A percentile compares a stretch with the other conserved stretches of the same genome.
Evolutionary conservation across 2,113 vertebrate species (phyloP).

Genomic region (Mastomys natalensis): DNA sequence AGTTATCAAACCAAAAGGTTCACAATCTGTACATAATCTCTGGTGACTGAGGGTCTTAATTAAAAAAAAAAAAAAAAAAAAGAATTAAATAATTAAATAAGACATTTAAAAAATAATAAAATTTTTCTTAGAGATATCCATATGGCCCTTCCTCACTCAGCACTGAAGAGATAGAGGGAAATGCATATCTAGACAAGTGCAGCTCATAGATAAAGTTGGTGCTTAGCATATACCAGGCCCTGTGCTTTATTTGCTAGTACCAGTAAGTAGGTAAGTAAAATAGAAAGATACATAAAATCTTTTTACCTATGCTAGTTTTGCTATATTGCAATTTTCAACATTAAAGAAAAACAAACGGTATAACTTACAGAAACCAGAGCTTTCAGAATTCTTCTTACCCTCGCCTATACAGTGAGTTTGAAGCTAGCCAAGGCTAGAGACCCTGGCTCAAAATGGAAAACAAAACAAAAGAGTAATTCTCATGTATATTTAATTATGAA

Average conservation of each 20-base stretch:
- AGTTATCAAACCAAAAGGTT: background rate
- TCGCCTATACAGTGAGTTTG: background rate
- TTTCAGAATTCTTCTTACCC: background rate
- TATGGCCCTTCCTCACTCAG: background rate
- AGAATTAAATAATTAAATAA: no score
- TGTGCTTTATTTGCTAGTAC: background rate
- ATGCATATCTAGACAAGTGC: no score
- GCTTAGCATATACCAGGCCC: background rate
- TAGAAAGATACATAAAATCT: no score
- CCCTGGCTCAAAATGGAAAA: background rate
- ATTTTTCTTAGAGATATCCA: background rate
- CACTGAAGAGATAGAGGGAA: background rate
- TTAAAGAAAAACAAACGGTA: background rate
- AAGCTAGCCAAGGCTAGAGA: background rate
- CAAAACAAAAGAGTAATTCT: background rate
- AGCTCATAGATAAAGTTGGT: background rate
- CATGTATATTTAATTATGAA: background rate
- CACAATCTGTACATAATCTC: background rate
- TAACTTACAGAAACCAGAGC: background rate
- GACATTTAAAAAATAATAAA: background rate
- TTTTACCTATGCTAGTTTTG: background rate
- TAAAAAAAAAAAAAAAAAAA: background rate
- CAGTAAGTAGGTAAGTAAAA: background rate
- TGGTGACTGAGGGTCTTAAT: background rate
- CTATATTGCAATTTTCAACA: background rate